Base-by-base conservation (phyloP, 2,797 vertebrate species). In the Esox masquinongy region DNA sequence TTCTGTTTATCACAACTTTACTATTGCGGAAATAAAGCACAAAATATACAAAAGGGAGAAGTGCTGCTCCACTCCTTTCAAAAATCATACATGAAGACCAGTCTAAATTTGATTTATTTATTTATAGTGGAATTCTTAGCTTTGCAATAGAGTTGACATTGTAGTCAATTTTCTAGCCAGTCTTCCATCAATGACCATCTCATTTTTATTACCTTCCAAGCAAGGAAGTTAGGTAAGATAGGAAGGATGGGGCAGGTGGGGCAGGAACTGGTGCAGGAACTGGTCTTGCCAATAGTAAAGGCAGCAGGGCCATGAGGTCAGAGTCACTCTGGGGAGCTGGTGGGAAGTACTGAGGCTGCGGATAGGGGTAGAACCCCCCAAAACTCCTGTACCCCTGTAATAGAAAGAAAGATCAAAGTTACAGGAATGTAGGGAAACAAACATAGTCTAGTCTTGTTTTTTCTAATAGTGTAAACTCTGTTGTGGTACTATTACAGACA, bases 281-380 rank as follows among this genome's bases (percentile, higher is more conserved):
- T 7, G 47, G 68, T 26, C 49, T 74, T 39, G 78, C 59, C 36
- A 63, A n/a, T 2, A 83, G 49, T 2, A 79, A 68, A 34, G 77
- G 76, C 29, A 83, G 43, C 9, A 85, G 56, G 26, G 59, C 34
- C 1, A 79, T n/a, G 29, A 72, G 29, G 53, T 6, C 19, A 71
- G 53, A 77, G 19, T 50, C 43, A 34, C 31, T 34, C 72, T 83
- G 51, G n/a, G 73, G 63, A 2, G 72, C 7, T 43, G 34, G 67
- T 26, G 69, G 67, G 49, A 51, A 63, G 61, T 66, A 15, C 56
- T 59, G 56, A 14, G 56, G 56, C 22, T 0, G 56, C 22, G 19
- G 56, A 26, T 59, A 59, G n/a, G 11, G 56, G 22, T 59, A 22
- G 22, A 22, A 14, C 2, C 43, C 51, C 6, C 51, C 19, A 59